Conservation (phyloP, 2,113 vertebrate species). For the Bufo gargarizans region DNA sequence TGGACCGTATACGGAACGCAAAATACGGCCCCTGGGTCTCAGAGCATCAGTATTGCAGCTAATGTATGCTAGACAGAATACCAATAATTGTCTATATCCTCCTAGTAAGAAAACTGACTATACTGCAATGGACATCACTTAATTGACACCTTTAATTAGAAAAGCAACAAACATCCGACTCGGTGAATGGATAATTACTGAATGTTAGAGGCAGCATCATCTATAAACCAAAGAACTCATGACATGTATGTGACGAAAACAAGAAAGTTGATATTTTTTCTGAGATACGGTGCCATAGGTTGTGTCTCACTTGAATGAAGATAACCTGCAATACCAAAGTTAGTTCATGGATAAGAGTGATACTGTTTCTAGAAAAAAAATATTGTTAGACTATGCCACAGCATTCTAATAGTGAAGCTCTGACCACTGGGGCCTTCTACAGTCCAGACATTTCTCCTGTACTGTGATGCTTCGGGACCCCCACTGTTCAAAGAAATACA, state of each 20-base stretch:
- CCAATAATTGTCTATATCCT: background rate
- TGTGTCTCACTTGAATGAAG: background rate
- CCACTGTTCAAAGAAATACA: too few relatives aligned
- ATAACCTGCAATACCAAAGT: too few relatives aligned
- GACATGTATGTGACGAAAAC: background rate
- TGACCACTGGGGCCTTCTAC: too few relatives aligned
- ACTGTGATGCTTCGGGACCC: too few relatives aligned
- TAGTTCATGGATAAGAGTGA: too few relatives aligned
- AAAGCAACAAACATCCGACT: background rate
- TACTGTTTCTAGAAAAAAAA: too few relatives aligned
- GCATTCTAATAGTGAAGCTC: too few relatives aligned
- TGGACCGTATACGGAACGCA: too few relatives aligned
- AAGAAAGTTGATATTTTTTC: background rate
- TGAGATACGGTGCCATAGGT: background rate
- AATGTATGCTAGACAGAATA: background rate
- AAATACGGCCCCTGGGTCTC: background rate
- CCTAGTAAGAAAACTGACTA: background rate
- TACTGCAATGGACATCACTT: background rate
- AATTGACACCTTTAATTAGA: constrained; percentile 32
- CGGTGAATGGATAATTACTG: background rate
- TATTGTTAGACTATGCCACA: too few relatives aligned
- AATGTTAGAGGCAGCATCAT: background rate
- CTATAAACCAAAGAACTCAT: background rate
- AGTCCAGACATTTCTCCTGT: too few relatives aligned
- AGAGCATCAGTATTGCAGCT: background rate